Evolutionary conservation across 1,140 invertebrate species (phyloP).

Genomic region (Drosophila dunni): DNA sequence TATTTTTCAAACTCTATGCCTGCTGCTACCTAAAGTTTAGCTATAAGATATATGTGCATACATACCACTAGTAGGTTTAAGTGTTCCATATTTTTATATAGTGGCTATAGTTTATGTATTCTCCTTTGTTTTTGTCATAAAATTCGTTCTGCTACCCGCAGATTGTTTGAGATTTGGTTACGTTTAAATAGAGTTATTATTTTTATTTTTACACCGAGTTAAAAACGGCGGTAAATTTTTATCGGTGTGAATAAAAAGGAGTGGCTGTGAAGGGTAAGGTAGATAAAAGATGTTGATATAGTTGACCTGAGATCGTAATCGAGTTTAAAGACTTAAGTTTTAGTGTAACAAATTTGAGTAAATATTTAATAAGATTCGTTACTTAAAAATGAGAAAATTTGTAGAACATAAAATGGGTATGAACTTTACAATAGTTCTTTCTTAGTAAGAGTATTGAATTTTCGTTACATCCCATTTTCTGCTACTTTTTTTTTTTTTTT

Average conservation of each 20-base stretch:
- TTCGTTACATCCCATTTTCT: background rate
- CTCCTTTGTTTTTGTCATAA: slow-evolving; percentile 18
- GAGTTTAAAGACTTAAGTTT: no score
- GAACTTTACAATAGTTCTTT: background rate
- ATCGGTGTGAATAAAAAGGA: no score
- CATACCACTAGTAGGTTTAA: slow-evolving; percentile 11
- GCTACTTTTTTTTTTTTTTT: slow-evolving; percentile 5
- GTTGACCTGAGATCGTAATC: no score
- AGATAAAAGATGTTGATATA: no score
- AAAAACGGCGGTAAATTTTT: no score
- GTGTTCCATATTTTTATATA: background rate
- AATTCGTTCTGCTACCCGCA: background rate
- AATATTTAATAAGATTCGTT: no score
- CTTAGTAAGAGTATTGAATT: slow-evolving; percentile 2
- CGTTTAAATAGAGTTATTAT: background rate
- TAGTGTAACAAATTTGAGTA: no score
- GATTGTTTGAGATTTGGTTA: background rate
- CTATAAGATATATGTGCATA: slow-evolving; percentile 8
- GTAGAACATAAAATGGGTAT: no score
- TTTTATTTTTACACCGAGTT: background rate
- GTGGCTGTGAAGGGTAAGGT: no score
- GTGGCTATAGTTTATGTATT: background rate
- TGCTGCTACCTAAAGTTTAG: slow-evolving; percentile 21
- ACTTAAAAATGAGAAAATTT: no score
- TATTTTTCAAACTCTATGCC: slow-evolving; percentile 10